phyloP scores from a whole-genome alignment of 1,140 invertebrate species.

The Drosophila sproati region DNA sequence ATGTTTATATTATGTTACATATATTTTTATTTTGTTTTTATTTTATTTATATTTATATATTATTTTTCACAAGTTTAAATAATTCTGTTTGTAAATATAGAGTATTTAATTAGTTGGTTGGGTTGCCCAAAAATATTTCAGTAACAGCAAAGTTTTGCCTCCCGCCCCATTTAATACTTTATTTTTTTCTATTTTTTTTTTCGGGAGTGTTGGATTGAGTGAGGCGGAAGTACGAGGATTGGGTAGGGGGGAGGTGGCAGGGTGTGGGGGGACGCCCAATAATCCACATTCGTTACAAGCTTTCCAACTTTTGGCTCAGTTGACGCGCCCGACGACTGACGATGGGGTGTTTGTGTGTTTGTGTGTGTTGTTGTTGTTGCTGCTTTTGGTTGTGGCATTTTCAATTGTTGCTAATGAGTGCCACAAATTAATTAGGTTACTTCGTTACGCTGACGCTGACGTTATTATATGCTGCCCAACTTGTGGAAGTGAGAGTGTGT shows the following conservation, averaged over 20 bases:
- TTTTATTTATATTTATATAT: background rate
- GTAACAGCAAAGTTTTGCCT: background rate
- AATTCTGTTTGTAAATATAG: background rate
- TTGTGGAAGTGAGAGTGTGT: no score
- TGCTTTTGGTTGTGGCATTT: constrained; percentile 65
- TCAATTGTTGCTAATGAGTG: constrained; percentile 82
- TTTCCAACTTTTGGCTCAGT: constrained; percentile 62
- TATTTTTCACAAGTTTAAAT: no score
- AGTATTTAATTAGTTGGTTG: background rate
- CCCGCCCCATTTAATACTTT: background rate
- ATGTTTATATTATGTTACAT: background rate
- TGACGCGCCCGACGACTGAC: constrained; percentile 45
- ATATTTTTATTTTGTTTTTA: background rate
- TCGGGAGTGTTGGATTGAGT: constrained; percentile 19
- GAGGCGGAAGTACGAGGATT: background rate
- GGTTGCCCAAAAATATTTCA: no score
- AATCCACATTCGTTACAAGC: constrained; percentile 54
- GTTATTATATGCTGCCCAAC: background rate
- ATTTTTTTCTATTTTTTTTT: constrained; percentile 22
- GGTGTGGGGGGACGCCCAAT: constrained; percentile 28
- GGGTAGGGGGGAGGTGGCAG: background rate
- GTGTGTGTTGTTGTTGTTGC: constrained; percentile 17
- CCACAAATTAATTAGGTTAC: constrained; percentile 83
- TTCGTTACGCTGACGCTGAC: constrained; percentile 73
- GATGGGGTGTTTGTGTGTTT: background rate